Percentiles rank a stretch among this genome's conserved stretches.
These are phyloP conservation scores for Villa cingulata DNA, from an alignment of 2,888 invertebrate species.

Conservation along the genomic window DNA sequence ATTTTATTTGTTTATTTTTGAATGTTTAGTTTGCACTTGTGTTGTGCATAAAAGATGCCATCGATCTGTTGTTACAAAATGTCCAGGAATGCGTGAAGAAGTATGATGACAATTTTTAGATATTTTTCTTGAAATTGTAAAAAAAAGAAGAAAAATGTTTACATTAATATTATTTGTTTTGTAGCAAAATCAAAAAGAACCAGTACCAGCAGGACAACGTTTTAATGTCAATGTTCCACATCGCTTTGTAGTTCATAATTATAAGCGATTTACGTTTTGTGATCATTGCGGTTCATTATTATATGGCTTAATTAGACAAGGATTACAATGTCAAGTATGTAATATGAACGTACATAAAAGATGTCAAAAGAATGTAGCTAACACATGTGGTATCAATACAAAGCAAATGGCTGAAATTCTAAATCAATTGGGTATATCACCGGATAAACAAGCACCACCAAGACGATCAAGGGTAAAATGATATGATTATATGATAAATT, in stretches of 20 bases:
- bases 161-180: constrained; percentile 11
- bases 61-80: constrained; percentile 91
- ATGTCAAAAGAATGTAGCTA: constrained; percentile 97
- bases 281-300: constrained; percentile 98
- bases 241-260: constrained; percentile 89
- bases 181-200: constrained; percentile 42
- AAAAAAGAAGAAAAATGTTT: not conserved
- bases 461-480: constrained; percentile 46
- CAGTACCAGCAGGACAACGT: constrained; percentile 54
- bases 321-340: constrained; percentile 93
- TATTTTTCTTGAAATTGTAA: not conserved
- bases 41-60: constrained; percentile 99
- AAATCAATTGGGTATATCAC: constrained; percentile 80
- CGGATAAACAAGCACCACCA: constrained; percentile 63
- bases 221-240: constrained; percentile 99
- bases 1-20: too few relatives aligned
- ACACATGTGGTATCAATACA: constrained; percentile 97
- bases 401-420: constrained; percentile 92
- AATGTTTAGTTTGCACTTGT: constrained; percentile 97
- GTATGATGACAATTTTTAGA: constrained; percentile 26
- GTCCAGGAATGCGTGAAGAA: constrained; percentile 94
- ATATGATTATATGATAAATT: too few relatives aligned
- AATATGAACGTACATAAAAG: constrained; percentile 97
- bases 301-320: constrained; percentile 92
- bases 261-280: constrained; percentile 97